Evolutionary conservation across 2,113 vertebrate species (phyloP).

Genomic region (Amia ocellicauda): DNA sequence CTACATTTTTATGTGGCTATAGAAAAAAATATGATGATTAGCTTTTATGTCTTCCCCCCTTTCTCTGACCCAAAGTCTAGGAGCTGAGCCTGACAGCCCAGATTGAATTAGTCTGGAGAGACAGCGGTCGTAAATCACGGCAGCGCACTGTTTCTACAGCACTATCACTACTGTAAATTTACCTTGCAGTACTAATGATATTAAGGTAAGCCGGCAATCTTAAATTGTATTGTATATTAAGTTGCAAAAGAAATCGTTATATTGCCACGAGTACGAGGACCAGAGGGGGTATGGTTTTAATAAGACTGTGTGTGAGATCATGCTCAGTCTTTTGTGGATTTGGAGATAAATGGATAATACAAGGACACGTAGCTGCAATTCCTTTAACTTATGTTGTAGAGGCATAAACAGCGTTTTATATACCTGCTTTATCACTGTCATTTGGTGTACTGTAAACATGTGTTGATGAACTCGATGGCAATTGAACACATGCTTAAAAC

Average conservation of each 20-base stretch:
- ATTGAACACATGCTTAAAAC: too few species aligned
- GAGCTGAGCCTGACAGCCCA: background rate
- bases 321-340: too few species aligned
- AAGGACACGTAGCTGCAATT: too few species aligned
- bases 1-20: background rate
- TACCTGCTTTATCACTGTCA: too few species aligned
- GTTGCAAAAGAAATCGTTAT: background rate
- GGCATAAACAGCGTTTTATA: too few species aligned
- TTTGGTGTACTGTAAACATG: too few species aligned
- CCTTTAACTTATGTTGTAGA: too few species aligned
- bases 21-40: background rate
- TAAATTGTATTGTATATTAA: background rate
- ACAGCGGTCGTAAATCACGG: background rate
- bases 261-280: too few species aligned
- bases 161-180: background rate
- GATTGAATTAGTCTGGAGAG: slow-evolving; percentile 2
- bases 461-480: too few species aligned
- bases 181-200: background rate
- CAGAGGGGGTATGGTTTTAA: too few species aligned
- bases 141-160: background rate
- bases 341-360: too few species aligned
- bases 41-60: background rate
- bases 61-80: background rate
- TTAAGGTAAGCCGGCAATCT: slow-evolving; percentile 4
- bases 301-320: too few species aligned